Base-by-base conservation (phyloP, 2,888 invertebrate species). In the Brachylomia viminalis region DNA sequence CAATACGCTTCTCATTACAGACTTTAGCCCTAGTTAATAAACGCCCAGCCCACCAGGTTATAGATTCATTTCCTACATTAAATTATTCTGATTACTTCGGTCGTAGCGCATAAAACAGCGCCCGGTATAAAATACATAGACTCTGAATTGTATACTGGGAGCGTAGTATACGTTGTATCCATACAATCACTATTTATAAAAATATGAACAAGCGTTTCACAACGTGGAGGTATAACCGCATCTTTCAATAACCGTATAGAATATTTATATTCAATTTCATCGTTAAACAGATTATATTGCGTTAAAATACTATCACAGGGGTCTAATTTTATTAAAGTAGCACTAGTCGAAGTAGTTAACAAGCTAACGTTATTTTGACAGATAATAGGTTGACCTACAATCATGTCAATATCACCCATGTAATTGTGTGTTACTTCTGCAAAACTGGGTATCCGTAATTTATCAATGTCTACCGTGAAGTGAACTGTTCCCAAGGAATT, bases 271-370 rank as follows among this genome's bases (percentile, higher is more conserved):
- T 4, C 38, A 38, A 54, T 13, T 13, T 54, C 54, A 54, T 54
- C 54, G n/a, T 6, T 54, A n/a, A 2, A 2, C 54, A 54, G n/a
- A 54, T 54, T 54, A 54, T 54, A 49, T 49, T 49, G 54, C 54
- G n/a, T 54, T 54, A 54, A n/a, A n/a, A 54, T 54, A 54, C 54
- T 54, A 54, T 54, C n/a, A n/a, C 54, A 54, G n/a, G n/a, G 54
- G 3, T 54, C 54, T n/a, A 13, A 13, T 54, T 54, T 54, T 54
- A 54, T n/a, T 13, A 54, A 54, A 54, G 54, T 54, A 13, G 54
- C n/a, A 54, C 54, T 54, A n/a, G 54, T n/a, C 23, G n/a, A 54
- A 54, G 54, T 54, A 54, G 54, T 54, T 54, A 54, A 54, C 54
- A 54, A 54, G 13, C 54, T n/a, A 54, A n/a, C n/a, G 5, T 54